These are phyloP conservation scores for Anolis sagrei DNA, from an alignment of 2,113 vertebrate genomes.

Conservation along the genomic window DNA sequence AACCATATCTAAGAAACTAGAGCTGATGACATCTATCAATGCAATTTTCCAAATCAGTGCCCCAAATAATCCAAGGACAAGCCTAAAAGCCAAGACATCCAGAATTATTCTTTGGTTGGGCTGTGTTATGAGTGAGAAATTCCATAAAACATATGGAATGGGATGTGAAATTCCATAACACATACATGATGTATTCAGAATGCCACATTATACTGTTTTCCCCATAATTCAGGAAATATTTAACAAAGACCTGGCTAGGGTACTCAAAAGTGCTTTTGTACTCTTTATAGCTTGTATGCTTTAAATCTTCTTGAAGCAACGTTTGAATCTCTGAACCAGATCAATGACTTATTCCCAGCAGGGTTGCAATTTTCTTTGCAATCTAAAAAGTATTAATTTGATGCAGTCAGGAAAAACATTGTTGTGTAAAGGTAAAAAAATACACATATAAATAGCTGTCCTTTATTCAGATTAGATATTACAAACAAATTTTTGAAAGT, in stretches of 20 bases:
- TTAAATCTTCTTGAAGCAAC: background rate
- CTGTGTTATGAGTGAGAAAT: too few species aligned
- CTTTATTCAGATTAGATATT: background rate
- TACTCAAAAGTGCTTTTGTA: background rate
- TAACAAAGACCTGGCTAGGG: background rate
- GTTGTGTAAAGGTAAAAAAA: background rate
- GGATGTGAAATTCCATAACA: background rate
- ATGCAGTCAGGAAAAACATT: background rate
- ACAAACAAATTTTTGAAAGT: background rate
- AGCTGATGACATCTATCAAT: too few species aligned
- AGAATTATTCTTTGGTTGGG: too few species aligned
- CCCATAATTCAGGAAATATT: background rate
- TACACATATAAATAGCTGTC: slow-evolving; percentile 6
- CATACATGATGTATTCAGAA: background rate
- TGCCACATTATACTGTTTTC: background rate
- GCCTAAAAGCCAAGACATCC: too few species aligned
- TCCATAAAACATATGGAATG: too few species aligned
- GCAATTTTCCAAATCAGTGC: too few species aligned
- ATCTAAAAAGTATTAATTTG: background rate
- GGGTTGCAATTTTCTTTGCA: background rate
- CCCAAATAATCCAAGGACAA: too few species aligned
- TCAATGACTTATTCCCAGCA: background rate
- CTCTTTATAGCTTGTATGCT: background rate
- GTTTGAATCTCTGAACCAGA: background rate
- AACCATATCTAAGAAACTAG: too few species aligned